Conservation (phyloP, 2,888 invertebrate species). For the Noctua janthina region DNA sequence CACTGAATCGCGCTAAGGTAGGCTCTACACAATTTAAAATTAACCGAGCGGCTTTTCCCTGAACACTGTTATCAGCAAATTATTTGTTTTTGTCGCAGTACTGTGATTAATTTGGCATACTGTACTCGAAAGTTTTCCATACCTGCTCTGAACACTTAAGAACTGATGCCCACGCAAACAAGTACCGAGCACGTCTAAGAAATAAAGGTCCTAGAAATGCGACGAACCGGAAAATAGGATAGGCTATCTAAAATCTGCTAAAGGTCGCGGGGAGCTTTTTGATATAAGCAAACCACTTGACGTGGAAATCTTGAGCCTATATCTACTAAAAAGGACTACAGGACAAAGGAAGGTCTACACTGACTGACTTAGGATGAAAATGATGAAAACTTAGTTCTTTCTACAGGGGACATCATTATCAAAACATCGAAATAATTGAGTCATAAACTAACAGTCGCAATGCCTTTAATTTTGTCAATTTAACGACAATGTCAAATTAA, state of each 20-base stretch:
- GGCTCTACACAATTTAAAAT: too few relatives aligned
- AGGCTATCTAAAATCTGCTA: not conserved
- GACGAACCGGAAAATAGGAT: conserved; percentile 1
- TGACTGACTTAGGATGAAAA: not conserved
- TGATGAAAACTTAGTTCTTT: not conserved
- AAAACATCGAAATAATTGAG: not conserved
- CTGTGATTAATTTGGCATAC: not conserved
- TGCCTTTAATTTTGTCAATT: not conserved
- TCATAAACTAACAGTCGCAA: not conserved
- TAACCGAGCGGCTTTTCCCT: too few relatives aligned
- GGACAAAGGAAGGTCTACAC: not conserved
- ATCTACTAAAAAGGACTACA: not conserved
- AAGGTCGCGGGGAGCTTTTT: not conserved
- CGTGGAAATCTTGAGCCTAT: not conserved
- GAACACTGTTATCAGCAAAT: too few relatives aligned
- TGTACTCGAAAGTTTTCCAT: not conserved
- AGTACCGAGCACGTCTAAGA: not conserved
- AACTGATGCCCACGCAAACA: not conserved
- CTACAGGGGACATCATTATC: not conserved
- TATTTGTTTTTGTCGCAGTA: not conserved
- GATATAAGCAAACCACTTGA: not conserved
- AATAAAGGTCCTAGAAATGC: not conserved
- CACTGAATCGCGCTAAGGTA: too few relatives aligned
- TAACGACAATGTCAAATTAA: not conserved
- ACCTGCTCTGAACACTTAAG: not conserved